Evolutionary conservation across 2,888 invertebrate genomes (phyloP), one percentile per base, ranked within the genome.

Genomic region (Willowsia nigromaculata): DNA sequence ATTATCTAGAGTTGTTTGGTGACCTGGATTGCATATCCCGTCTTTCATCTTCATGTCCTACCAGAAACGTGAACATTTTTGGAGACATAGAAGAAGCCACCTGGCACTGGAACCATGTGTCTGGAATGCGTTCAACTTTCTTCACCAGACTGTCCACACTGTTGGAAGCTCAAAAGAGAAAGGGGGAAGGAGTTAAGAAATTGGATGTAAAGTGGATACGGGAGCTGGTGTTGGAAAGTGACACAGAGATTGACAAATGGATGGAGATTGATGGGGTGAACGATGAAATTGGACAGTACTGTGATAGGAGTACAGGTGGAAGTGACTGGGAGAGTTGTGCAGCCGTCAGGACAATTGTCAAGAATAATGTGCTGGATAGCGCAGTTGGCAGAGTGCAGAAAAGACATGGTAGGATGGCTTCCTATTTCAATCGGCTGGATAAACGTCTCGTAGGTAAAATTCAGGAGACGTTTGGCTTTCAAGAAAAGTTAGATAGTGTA

Each of bases 361-460:
- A 92, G 33, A 85, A 53, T 11, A 90, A 89, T 81, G 25, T 81
- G 37, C 74, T 86, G 40, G 81, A 90, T 25, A 84, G 88, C 18
- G 33, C 78, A 13, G 85, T 80, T 1, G 90, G 90, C 2, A 78
- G 89, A 50, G 27, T 68, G 5, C 85, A 90, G 9, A 91, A 91
- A 59, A 56, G 92, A 53, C 78, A 91, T 74, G 91, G 92, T 11
- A 50, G 92, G 9, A 40, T 84, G 40, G 85, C 90, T 3, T 89
- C 62, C 11, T 92, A 92, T 43, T 92, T 91, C 59, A 92, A 91
- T 90, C 33, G 92, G 40, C 11, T 92, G 25, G 91, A 90, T 18
- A 83, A 59, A 11, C 85, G 59, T 1, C 62, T 91, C 0, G 65
- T 90, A 0, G 59, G 81, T 3, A 80, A 40, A 43, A 90, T 92